Base-by-base conservation (phyloP, 2,888 invertebrate species). In the Eristalis tenax region DNA sequence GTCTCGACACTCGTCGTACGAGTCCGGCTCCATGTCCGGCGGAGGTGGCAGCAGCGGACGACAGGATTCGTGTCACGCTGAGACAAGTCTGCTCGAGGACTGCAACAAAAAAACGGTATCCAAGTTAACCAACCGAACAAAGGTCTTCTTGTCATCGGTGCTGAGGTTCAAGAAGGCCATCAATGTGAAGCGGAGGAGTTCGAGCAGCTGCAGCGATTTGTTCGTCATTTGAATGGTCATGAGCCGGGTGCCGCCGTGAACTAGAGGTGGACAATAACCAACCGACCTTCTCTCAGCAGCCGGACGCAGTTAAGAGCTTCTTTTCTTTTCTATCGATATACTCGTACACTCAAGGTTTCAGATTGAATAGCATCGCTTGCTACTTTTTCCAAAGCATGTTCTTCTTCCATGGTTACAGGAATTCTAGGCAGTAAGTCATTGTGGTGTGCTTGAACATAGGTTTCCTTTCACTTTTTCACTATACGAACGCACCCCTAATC, bases 141-240 rank as follows among this genome's bases (percentile, higher is more conserved):
- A 92, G 89, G 90, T 92, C 3, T 93, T 93, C 76, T 84, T 93
- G 3, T 90, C 92, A 1, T 93, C 93, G 8, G 91, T 93, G 59
- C 75, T 93, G 85, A 91, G 92, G 74, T 93, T 93, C 88, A 93
- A 93, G 89, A 91, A 91, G 35, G 89, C 91, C 76, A 89, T 92
- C 57, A 91, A 91, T 79, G 91, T 92, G 65, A 92, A 91, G 73
- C 90, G 93, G 2, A 75, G 93, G 70, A 92, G 90, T 83, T 92
- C 93, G 4, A 92, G 91, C 71, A 92, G 91, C 86, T 93, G 93
- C 90, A 93, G 92, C 84, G 92, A 93, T 90, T 89, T 93, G 71
- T 93, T 93, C 89, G 93, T 92, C 82, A 93, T 93, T 89, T 93
- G 91, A 91, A 82, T 80, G 40, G 28, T n/a, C 8, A 23, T 18